Evolutionary conservation across 2,888 invertebrate genomes (phyloP).

Genomic region (Physocephala rufipes): DNA sequence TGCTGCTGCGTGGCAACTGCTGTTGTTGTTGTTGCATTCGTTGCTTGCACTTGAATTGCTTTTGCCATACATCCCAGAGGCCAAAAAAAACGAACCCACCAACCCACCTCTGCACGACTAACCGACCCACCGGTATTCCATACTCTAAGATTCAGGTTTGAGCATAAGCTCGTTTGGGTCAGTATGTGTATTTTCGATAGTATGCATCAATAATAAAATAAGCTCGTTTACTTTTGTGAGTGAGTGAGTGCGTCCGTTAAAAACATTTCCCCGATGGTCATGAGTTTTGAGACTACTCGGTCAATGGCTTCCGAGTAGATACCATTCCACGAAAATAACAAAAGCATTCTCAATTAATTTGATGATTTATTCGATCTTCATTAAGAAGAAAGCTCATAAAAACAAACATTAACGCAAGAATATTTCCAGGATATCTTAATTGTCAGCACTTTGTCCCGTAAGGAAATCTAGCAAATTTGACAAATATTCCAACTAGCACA

Average conservation of each 20-base stretch:
- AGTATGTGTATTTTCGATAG: no score
- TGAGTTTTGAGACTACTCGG: conserved; percentile 16
- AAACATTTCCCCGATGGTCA: conserved; percentile 18
- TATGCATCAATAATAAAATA: no score
- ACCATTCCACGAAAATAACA: background rate
- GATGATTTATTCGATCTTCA: conserved; percentile 14
- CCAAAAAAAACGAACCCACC: no score
- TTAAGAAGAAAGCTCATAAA: conserved; percentile 6
- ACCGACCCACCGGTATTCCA: no score
- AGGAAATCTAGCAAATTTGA: no score
- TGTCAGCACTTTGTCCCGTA: background rate
- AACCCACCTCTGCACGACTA: no score
- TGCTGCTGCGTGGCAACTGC: conserved; percentile 26
- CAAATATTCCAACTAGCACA: no score
- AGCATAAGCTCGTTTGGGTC: background rate
- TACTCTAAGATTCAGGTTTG: background rate
- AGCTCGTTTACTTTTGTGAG: background rate
- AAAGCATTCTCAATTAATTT: conserved; percentile 5
- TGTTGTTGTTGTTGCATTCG: conserved; percentile 28
- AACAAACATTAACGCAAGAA: background rate
- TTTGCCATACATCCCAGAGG: conserved; percentile 10
- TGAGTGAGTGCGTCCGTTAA: no score
- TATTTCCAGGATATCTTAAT: background rate
- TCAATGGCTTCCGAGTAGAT: no score
- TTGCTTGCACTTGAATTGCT: conserved; percentile 44